Evolutionary conservation across 2,113 vertebrate genomes (phyloP).

Genomic region (Lates calcarifer): DNA sequence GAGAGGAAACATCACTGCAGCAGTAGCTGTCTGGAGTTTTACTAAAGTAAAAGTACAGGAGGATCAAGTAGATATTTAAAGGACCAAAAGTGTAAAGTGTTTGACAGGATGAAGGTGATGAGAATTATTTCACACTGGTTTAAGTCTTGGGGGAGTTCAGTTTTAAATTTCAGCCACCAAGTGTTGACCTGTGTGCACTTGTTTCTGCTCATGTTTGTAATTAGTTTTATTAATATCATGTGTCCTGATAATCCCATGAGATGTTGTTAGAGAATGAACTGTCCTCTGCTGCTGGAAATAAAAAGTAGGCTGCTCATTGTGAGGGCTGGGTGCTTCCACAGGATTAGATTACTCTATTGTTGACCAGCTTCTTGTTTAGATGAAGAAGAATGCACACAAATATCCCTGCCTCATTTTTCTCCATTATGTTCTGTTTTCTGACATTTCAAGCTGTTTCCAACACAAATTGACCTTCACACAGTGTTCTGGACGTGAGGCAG

Average conservation of each 20-base stretch:
- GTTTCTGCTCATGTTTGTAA: background rate
- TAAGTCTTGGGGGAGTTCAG: no score
- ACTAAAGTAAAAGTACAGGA: background rate
- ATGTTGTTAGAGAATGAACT: background rate
- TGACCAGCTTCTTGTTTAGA: background rate
- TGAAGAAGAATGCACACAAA: no score
- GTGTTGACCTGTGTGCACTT: background rate
- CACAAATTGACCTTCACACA: no score
- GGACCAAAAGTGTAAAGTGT: background rate
- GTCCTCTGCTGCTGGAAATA: conserved; percentile 3
- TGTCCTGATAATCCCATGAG: background rate
- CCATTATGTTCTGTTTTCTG: no score
- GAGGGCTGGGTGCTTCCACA: background rate
- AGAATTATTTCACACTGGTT: background rate
- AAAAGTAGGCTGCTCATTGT: conserved; percentile 66
- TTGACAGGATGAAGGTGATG: background rate
- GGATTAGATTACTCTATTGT: conserved; percentile 34
- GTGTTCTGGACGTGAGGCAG: no score
- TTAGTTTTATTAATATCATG: background rate
- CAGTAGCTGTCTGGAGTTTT: background rate
- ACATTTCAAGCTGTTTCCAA: no score
- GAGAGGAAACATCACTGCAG: background rate
- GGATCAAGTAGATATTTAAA: background rate
- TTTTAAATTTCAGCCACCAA: background rate
- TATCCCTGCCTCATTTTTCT: no score